phyloP scores from a whole-genome alignment of 1,140 invertebrate genomes.

The Potamilus streckersoni region DNA sequence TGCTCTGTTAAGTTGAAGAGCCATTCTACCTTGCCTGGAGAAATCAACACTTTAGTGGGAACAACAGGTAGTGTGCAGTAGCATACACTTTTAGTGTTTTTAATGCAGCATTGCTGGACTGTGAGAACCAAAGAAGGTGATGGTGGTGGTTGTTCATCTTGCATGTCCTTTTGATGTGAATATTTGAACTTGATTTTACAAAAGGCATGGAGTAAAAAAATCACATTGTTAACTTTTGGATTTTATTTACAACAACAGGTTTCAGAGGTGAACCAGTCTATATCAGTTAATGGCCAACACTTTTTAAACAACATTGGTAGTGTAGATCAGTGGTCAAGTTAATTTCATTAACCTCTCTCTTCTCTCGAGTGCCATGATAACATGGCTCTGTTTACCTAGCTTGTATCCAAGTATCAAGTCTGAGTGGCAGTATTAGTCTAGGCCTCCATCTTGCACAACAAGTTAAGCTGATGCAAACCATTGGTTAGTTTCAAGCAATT shows the following conservation, averaged over 20 bases:
- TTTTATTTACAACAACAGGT: background rate
- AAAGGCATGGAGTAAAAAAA: background rate
- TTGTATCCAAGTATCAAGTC: no score
- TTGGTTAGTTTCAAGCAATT: no score
- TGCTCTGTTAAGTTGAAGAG: slow-evolving; percentile 66
- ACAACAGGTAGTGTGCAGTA: slow-evolving; percentile 54
- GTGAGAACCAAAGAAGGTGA: background rate
- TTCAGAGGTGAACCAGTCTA: background rate
- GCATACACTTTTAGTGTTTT: background rate
- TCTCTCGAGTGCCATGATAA: no score
- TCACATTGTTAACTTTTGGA: background rate
- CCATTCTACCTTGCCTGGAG: slow-evolving; percentile 64
- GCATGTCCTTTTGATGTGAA: background rate
- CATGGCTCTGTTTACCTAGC: no score
- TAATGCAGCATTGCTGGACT: no score
- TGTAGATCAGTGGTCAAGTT: no score
- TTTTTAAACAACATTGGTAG: no score
- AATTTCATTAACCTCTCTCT: no score
- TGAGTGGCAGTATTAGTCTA: no score
- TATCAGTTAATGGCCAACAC: background rate
- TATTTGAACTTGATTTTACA: background rate
- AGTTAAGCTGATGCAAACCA: no score
- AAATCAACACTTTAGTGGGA: slow-evolving; percentile 61
- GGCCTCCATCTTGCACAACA: no score
- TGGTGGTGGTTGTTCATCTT: background rate